Percentiles rank a stretch among this genome's conserved stretches.
These are phyloP conservation scores for Polydrusus cervinus DNA, from an alignment of 2,888 invertebrate species.

Conservation along the genomic window DNA sequence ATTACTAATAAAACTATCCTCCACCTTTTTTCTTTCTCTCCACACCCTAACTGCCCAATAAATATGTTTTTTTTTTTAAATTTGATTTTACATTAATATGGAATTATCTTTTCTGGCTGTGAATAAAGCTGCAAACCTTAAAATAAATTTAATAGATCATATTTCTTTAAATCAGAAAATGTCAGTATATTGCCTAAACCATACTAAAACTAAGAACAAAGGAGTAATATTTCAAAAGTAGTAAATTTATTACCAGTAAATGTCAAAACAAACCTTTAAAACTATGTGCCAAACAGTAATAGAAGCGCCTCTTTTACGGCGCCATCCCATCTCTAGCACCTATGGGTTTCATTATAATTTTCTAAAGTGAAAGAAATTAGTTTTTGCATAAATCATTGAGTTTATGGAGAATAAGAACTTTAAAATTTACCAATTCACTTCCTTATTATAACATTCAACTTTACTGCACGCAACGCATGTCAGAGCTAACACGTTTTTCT, in stretches of 20 bases:
- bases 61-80: too few relatives aligned
- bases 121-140: too few relatives aligned
- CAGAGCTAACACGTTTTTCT: constrained; percentile 14
- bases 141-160: neutral
- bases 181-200: neutral
- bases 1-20: too few relatives aligned
- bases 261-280: constrained; percentile 8
- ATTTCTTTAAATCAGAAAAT: neutral
- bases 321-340: constrained; percentile 11
- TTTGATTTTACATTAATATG: too few relatives aligned
- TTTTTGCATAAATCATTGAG: constrained; percentile 21
- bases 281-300: constrained; percentile 17
- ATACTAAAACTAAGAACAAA: neutral
- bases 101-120: too few relatives aligned
- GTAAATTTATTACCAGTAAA: constrained; percentile 8
- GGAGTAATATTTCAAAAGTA: neutral
- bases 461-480: constrained; percentile 13
- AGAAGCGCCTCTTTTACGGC: neutral
- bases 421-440: constrained; percentile 13
- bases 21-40: too few relatives aligned
- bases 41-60: too few relatives aligned
- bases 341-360: constrained; percentile 13
- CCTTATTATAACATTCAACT: constrained; percentile 13
- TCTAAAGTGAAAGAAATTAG: constrained; percentile 12
- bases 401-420: constrained; percentile 13